A percentile compares a stretch with the other conserved stretches of the same genome.
Evolutionary conservation across 2,113 vertebrate species (phyloP).

Genomic region (Lasiurus cinereus): DNA sequence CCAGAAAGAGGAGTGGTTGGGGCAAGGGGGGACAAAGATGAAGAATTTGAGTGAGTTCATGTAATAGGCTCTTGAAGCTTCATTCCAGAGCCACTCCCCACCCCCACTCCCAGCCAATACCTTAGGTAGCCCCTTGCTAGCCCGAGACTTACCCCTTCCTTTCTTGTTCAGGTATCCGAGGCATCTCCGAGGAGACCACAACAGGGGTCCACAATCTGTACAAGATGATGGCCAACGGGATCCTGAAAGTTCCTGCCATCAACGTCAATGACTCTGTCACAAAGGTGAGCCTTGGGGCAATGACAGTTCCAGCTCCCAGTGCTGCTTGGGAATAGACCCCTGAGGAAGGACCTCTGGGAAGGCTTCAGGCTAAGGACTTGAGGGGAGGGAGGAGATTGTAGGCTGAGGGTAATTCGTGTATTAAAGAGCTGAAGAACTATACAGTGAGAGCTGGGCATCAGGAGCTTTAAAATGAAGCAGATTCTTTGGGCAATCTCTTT

Average conservation of each 20-base stretch:
- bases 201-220: constrained; percentile 98
- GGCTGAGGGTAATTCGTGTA: neutral
- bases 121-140: neutral
- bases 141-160: neutral
- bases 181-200: constrained; percentile 97
- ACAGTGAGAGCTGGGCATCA: neutral
- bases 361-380: neutral
- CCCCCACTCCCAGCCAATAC: neutral
- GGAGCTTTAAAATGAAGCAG: neutral
- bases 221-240: constrained; percentile 95
- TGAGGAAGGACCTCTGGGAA: neutral
- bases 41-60: neutral
- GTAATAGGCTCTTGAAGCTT: neutral
- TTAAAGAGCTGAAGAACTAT: neutral
- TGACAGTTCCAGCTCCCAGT: neutral
- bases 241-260: constrained; percentile 96
- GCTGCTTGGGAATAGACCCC: constrained; percentile 2
- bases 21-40: neutral
- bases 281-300: constrained; percentile 89
- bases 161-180: constrained; percentile 91
- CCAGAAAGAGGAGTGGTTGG: neutral
- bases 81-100: neutral
- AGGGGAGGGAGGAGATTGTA: neutral
- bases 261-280: constrained; percentile 99
- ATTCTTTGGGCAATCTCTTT: neutral